Base-by-base conservation (phyloP, 2,797 vertebrate genomes). In the Leptatherina wallacei region DNA sequence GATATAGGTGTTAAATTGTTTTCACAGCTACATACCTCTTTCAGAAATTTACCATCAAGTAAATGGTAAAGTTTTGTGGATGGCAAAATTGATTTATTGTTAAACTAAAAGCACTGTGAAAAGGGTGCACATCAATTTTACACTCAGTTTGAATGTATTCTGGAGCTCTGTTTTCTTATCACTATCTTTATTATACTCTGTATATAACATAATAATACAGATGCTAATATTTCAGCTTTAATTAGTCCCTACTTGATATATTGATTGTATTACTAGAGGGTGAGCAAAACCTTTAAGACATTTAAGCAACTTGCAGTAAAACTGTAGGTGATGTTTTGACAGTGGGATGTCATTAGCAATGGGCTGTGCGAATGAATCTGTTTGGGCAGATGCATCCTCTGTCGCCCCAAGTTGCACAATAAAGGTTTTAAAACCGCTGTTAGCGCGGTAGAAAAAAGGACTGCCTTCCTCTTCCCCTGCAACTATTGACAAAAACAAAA, bases 401-500 rank as follows among this genome's bases (percentile, higher is more conserved):
- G 69, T 71, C 69, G 73, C 86, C 83, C 84, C 61, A 56, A 89
- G 81, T 90, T 75, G 81, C 80, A 91, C 82, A 91, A 91, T 91
- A 91, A 89, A 92, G 68, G 65, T 84, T 86, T 88, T 91, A 89
- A 90, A 90, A 89, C 86, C 82, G 83, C 87, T 84, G 85, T 89
- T 88, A 91, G 81, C 66, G 7, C 74, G 66, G 75, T 71, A 69
- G 69, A 75, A 27, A 27, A 85, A 52, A 58, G 61, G 40, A 65
- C 77, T 62, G 71, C 38, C 78, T 85, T 76, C 73, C 79, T 79
- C 66, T 86, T 61, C 75, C 42, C 89, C 79, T 84, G 70, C 82
- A 92, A 91, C 88, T 92, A 91, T 85, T 89, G 87, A 90, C 85
- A 84, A 89, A 92, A 92, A 86, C 82, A 88, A 84, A 85, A 88